Percentiles rank a stretch among this genome's conserved stretches.
These are phyloP conservation scores for Oreochromis tanganicae DNA, from an alignment of 2,113 vertebrate genomes.

Conservation along the genomic window DNA sequence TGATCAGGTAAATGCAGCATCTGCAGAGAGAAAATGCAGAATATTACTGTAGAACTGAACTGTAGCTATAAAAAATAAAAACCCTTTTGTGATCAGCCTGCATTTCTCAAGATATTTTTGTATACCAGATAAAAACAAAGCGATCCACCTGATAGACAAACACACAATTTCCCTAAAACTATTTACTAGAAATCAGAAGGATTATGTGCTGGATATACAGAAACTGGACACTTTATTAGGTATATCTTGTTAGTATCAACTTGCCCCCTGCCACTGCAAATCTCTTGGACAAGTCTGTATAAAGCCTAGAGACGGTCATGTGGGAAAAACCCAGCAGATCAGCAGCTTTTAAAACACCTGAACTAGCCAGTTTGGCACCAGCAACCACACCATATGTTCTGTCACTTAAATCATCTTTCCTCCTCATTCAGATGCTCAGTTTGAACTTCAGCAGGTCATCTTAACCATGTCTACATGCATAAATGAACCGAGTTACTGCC, in stretches of 20 bases:
- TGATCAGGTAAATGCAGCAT: slow-evolving; percentile 23
- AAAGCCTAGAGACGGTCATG: neutral
- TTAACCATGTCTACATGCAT: neutral
- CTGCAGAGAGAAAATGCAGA: slow-evolving; percentile 11
- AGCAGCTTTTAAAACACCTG: neutral
- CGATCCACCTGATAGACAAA: neutral
- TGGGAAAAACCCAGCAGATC: neutral
- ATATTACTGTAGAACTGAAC: neutral
- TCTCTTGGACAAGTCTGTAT: neutral
- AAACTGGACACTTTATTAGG: neutral
- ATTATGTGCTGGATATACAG: neutral
- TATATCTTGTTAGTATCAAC: neutral
- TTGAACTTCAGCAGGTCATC: neutral
- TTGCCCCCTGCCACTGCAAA: neutral
- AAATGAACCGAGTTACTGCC: neutral
- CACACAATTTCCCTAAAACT: neutral
- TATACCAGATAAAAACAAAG: neutral
- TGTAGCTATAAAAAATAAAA: neutral
- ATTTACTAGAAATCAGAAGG: neutral
- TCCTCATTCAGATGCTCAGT: neutral
- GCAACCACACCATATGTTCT: neutral
- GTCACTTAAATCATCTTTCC: neutral
- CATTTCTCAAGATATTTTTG: neutral
- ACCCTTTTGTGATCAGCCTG: neutral
- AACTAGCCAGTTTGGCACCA: neutral